These are phyloP conservation scores for Scytalopus superciliaris DNA, from an alignment of 2,113 vertebrate species.

Conservation along the genomic window DNA sequence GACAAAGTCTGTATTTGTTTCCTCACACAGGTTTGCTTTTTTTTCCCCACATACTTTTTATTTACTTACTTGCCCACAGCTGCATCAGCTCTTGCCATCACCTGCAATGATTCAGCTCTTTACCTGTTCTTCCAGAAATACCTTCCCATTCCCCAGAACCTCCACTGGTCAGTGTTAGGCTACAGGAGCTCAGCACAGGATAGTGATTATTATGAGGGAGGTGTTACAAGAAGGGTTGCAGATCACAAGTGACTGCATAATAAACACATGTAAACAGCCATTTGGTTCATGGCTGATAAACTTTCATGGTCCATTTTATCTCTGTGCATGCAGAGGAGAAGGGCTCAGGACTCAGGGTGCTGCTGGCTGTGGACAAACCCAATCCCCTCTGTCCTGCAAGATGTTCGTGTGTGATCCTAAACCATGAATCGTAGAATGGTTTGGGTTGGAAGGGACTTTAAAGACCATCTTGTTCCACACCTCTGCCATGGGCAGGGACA, in stretches of 20 bases:
- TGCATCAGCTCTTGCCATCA: background rate
- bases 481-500: background rate
- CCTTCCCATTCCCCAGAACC: fast-evolving
- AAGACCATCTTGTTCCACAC: background rate
- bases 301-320: constrained; percentile 37
- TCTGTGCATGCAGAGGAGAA: background rate
- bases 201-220: fast-evolving
- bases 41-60: fast-evolving
- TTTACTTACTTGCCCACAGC: fast-evolving
- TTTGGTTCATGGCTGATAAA: constrained; percentile 63
- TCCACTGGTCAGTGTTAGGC: fast-evolving
- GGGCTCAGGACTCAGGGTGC: background rate
- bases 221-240: background rate
- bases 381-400: background rate
- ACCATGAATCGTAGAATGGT: background rate
- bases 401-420: no score
- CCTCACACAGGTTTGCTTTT: background rate
- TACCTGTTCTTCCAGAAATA: background rate
- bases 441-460: background rate
- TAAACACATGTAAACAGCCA: constrained; percentile 19
- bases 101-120: background rate
- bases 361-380: background rate
- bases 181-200: background rate
- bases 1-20: background rate
- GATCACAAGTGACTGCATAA: constrained; percentile 19